Evolutionary conservation across 1,140 invertebrate species (phyloP), one percentile per base, ranked within the genome.

Genomic region (Hirudo medicinalis): DNA sequence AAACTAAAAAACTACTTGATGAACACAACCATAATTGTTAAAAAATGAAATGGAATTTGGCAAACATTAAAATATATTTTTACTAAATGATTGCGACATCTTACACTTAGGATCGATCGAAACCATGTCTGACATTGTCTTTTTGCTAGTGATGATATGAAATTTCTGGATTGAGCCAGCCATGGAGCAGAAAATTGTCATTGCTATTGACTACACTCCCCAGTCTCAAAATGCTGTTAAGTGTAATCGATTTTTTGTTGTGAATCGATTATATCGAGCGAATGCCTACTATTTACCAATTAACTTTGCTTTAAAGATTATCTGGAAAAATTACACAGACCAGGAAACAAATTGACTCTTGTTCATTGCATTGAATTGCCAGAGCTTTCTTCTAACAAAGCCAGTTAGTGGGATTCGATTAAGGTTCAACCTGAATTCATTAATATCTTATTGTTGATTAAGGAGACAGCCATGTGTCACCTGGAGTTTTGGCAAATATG

Each of bases 331-430:
- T 54, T 71, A 13, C 73, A 74, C 63, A 32, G 73, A 32, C 70
- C 73, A 40, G 73, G 73, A 19, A 74, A 74, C 63, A 69, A 70
- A 68, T 54, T 74, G 11, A 69, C 71, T 17, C 71, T 74, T 67
- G 70, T 74, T 15, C 70, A 74, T 53, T 74, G 73, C 54, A 55
- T 74, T 27, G 74, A 75, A 54, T 32, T 74, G 53, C 73, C 73
- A 43, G 73, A 74, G 27, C 57, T 74, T 54, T 54, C 40, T 15
- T 43, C 72, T 4, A 27, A 43, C 67, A 55, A 68, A 72, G 73
- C 73, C 36, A 40, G 73, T 74, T 54, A 71, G 70, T 67, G 25
- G n/a, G 13, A 15, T 40, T 29, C 15, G 29, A 11, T 13, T 19
- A 25, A 11, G 3, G 17, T 27, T 29, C 69, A 32, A 54, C 22